Conservation (phyloP, 2,888 invertebrate genomes). For the Choristoneura rosaceana region DNA sequence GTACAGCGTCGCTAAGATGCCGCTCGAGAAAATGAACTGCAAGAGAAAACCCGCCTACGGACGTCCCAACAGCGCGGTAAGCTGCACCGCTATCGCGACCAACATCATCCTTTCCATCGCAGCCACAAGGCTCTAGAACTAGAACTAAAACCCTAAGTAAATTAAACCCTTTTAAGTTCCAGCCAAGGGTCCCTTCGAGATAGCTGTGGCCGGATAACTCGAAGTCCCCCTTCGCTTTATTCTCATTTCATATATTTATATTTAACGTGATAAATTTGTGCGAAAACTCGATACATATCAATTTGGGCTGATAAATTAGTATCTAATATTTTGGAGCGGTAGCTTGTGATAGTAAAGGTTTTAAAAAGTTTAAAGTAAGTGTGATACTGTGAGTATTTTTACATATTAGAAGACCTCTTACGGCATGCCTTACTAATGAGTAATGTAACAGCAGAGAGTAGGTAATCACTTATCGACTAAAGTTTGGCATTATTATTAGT, state of each 20-base stretch:
- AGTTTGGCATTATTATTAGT: conserved; percentile 55
- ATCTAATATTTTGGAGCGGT: conserved; percentile 73
- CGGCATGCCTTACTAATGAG: conserved; percentile 79
- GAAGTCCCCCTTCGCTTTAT: conserved; percentile 62
- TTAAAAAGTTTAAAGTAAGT: conserved; percentile 66
- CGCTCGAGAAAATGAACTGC: conserved; percentile 93
- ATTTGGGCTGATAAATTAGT: conserved; percentile 77
- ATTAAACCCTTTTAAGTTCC: conserved; percentile 48
- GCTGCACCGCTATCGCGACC: conserved; percentile 47
- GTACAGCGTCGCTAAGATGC: conserved; percentile 92
- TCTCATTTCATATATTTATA: conserved; percentile 56
- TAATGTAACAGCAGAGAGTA: conserved; percentile 63
- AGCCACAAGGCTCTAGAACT: conserved; percentile 67
- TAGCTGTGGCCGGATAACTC: conserved; percentile 83
- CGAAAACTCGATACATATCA: conserved; percentile 84
- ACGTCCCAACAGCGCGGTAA: conserved; percentile 61
- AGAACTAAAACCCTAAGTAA: conserved; percentile 35
- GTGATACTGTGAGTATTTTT: conserved; percentile 74
- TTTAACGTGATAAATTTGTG: conserved; percentile 76
- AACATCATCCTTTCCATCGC: conserved; percentile 62
- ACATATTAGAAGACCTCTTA: conserved; percentile 70
- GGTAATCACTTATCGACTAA: conserved; percentile 47
- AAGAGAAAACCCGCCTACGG: conserved; percentile 87
- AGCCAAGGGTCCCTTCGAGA: conserved; percentile 66
- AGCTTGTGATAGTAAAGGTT: conserved; percentile 74